Percentiles rank a stretch among this genome's conserved stretches.
Evolutionary conservation across 2,888 invertebrate genomes (phyloP).

Genomic region (Tachina grossa): DNA sequence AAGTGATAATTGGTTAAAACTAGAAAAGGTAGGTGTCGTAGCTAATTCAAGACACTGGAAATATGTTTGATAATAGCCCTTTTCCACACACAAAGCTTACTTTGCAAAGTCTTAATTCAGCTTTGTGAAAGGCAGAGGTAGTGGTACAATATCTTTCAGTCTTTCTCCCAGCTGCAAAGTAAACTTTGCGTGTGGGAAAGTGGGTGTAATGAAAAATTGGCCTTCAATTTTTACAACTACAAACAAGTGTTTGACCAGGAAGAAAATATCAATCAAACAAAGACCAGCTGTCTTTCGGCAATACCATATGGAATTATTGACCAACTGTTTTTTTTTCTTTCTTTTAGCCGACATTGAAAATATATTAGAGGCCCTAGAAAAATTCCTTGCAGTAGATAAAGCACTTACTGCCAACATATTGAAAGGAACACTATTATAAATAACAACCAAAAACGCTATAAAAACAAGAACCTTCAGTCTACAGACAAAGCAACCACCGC

Average conservation of each 20-base stretch:
- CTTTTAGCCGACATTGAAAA: constrained; percentile 39
- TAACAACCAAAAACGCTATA: constrained; percentile 34
- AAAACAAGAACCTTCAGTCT: constrained; percentile 18
- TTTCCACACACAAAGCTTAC: too few species aligned
- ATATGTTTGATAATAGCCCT: constrained; percentile 35
- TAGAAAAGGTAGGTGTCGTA: constrained; percentile 41
- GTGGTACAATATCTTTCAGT: too few species aligned
- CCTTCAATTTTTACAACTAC: not conserved
- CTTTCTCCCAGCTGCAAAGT: too few species aligned
- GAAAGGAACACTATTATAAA: constrained; percentile 26
- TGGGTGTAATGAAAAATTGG: not conserved
- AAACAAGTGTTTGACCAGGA: not conserved
- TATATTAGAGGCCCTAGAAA: constrained; percentile 1
- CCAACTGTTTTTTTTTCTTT: not conserved
- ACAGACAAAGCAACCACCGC: constrained; percentile 37
- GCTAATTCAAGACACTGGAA: constrained; percentile 32
- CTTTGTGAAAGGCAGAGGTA: too few species aligned
- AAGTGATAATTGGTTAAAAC: not conserved
- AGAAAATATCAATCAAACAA: constrained; percentile 18
- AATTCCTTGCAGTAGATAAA: constrained; percentile 29
- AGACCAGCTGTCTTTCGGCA: constrained; percentile 13
- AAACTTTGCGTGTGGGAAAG: too few species aligned
- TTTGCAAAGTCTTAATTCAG: too few species aligned
- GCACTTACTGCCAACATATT: constrained; percentile 32
- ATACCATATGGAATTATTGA: not conserved